Evolutionary conservation across 2,797 vertebrate genomes (phyloP).

Genomic region (Carcharodon carcharias): DNA sequence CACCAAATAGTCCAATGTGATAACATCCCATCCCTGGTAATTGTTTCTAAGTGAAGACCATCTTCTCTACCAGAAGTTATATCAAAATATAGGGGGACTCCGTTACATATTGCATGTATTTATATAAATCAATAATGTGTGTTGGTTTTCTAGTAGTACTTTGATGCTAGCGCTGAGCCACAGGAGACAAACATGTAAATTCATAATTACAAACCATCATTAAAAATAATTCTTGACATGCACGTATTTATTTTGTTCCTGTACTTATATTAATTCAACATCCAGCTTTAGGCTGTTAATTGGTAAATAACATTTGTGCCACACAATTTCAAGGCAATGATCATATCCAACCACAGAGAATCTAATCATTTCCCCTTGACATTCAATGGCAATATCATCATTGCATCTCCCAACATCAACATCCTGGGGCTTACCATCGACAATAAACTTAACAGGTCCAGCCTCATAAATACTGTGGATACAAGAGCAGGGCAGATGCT

Average conservation of each 20-base stretch:
- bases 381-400: neutral
- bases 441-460: neutral
- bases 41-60: neutral
- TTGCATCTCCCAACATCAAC: neutral
- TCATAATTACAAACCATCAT: neutral
- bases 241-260: neutral
- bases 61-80: neutral
- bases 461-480: neutral
- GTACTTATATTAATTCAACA: neutral
- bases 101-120: neutral
- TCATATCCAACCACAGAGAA: neutral
- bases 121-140: neutral
- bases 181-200: neutral
- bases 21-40: neutral
- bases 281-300: neutral
- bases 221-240: neutral
- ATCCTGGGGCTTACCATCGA: neutral
- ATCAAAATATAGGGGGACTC: neutral
- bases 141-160: neutral
- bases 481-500: neutral
- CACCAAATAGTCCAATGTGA: neutral
- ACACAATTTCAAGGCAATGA: neutral
- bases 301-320: neutral
- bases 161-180: neutral
- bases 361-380: neutral